These are phyloP conservation scores for Colletes gigas DNA, from an alignment of 1,140 invertebrate genomes.

Conservation along the genomic window DNA sequence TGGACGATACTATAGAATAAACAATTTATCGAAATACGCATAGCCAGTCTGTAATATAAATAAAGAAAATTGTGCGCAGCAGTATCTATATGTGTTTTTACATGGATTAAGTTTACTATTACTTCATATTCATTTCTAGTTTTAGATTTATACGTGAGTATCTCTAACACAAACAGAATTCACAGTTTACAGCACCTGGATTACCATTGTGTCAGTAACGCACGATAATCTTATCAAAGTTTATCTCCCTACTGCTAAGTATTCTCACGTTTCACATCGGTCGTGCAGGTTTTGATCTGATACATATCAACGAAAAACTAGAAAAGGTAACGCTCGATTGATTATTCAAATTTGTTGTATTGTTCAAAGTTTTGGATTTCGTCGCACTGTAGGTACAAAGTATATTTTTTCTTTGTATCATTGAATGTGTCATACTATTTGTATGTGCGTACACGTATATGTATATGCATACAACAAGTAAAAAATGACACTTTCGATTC, in stretches of 20 bases:
- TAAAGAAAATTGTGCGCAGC: constrained; percentile 55
- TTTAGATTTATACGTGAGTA: background rate
- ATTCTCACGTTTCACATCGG: constrained; percentile 1
- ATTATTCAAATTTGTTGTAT: too few relatives aligned
- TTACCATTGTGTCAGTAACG: constrained; percentile 28
- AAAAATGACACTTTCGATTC: background rate
- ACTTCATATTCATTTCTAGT: constrained; percentile 1
- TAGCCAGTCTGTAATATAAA: constrained; percentile 45
- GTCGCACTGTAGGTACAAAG: background rate
- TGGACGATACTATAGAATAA: constrained; percentile 37
- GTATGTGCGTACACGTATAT: background rate
- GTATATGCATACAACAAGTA: background rate
- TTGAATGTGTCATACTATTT: background rate
- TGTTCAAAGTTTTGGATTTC: background rate
- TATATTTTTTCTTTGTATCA: background rate
- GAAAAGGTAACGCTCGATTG: background rate
- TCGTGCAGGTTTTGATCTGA: background rate
- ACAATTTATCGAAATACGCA: constrained; percentile 38
- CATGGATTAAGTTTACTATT: background rate
- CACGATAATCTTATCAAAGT: constrained; percentile 71
- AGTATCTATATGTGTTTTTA: constrained; percentile 1
- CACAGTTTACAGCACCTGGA: constrained; percentile 6
- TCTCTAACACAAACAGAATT: background rate
- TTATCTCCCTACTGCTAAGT: constrained; percentile 61
- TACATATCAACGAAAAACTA: background rate